Conservation (phyloP, 2,888 invertebrate genomes). For the Pseudolycoriella hygida region DNA sequence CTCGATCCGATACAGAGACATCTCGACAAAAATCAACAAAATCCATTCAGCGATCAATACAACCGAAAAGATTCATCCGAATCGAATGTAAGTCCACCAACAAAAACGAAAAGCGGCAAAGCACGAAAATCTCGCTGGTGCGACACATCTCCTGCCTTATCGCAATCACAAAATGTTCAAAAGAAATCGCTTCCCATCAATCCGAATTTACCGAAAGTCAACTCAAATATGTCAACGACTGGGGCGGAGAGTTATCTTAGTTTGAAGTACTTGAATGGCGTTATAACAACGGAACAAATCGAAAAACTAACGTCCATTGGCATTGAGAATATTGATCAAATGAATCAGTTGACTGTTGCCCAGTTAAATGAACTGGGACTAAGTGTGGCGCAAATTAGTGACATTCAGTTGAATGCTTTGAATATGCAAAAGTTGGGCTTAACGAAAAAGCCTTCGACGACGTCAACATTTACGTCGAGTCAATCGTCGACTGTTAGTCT, state of each 20-base stretch:
- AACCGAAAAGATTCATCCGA: neutral
- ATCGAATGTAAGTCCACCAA: neutral
- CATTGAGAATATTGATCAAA: slow-evolving; percentile 40
- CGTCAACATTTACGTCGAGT: neutral
- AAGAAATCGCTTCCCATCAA: slow-evolving; percentile 6
- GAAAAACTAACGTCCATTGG: slow-evolving; percentile 40
- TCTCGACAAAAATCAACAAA: slow-evolving; percentile 14
- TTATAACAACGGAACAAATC: slow-evolving; percentile 38
- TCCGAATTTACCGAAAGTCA: slow-evolving; percentile 2
- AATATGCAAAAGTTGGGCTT: slow-evolving; percentile 37
- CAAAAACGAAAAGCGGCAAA: slow-evolving; percentile 14
- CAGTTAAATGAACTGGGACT: slow-evolving; percentile 41
- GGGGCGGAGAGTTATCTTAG: slow-evolving; percentile 24
- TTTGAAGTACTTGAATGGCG: slow-evolving; percentile 38
- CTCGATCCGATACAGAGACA: slow-evolving; percentile 23
- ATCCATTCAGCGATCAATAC: neutral
- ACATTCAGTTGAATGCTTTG: slow-evolving; percentile 42
- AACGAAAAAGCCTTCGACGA: slow-evolving; percentile 11
- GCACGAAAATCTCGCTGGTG: slow-evolving; percentile 27
- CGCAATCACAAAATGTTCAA: neutral
- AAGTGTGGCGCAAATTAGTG: slow-evolving; percentile 39
- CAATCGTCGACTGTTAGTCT: neutral
- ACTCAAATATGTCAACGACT: neutral
- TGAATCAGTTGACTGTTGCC: slow-evolving; percentile 39
- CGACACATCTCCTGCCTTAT: slow-evolving; percentile 11